phyloP scores from a whole-genome alignment of 2,888 invertebrate species.

The Drosophila siamana region DNA sequence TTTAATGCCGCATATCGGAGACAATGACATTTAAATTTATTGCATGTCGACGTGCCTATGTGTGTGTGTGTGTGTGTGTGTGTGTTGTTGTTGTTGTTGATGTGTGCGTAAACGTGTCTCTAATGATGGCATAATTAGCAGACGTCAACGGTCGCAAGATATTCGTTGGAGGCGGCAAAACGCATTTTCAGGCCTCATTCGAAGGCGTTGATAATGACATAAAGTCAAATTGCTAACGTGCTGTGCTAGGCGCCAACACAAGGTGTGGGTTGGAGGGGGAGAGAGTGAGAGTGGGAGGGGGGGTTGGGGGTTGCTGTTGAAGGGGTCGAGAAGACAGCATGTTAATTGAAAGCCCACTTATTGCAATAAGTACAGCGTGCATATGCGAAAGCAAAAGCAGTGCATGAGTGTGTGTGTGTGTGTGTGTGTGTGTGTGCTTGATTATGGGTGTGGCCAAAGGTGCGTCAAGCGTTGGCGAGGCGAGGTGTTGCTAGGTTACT shows the following conservation, averaged over 20 bases:
- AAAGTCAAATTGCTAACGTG: conserved; percentile 69
- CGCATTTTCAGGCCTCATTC: conserved; percentile 17
- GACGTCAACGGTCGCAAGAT: conserved; percentile 60
- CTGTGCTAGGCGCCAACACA: conserved; percentile 24
- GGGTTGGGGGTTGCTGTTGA: neutral
- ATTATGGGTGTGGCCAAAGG: conserved; percentile 22
- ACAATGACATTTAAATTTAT: conserved; percentile 60
- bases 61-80: neutral
- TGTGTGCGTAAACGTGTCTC: conserved; percentile 37
- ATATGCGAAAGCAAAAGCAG: neutral
- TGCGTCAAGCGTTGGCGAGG: conserved; percentile 23
- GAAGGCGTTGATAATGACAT: conserved; percentile 70
- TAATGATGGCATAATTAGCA: conserved; percentile 83
- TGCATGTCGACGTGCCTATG: conserved; percentile 32
- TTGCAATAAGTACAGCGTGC: conserved; percentile 54
- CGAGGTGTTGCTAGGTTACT: conserved; percentile 40
- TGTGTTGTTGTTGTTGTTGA: conserved; percentile 7
- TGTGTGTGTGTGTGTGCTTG: conserved; percentile 15
- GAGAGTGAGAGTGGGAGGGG: neutral
- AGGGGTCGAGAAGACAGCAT: conserved; percentile 37
- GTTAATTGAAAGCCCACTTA: conserved; percentile 79
- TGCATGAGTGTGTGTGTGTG: conserved; percentile 9
- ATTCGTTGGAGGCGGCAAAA: conserved; percentile 20
- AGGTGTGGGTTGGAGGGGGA: no score
- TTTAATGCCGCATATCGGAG: conserved; percentile 40